Base-by-base conservation (phyloP, 2,797 vertebrate genomes). In the Coregonus ussuriensis region DNA sequence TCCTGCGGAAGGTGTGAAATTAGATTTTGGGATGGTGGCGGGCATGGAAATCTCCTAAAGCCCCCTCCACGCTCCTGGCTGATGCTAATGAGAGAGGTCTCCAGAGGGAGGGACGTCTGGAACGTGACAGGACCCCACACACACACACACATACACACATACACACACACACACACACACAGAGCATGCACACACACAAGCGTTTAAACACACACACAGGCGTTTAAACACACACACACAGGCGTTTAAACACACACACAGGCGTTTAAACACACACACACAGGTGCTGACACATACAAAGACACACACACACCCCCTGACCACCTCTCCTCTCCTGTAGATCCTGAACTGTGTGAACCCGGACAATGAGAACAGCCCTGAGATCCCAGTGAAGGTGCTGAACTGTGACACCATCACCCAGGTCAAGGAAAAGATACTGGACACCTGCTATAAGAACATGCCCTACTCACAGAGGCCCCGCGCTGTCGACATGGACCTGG, bases 381-480 rank as follows among this genome's bases (percentile, higher is more conserved):
- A 99, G 94, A 98, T 98, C 86, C 97, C 98, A 0, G 98, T 99
- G 63, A 99, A 99, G 90, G 97, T 97, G 89, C 89, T 99, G 59
- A 99, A 99, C 94, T 99, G 98, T 0, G 98, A 99, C 90, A 99
- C 98, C 79, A 96, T 99, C 94, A 99, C 97, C 0, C 98, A 99
- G 74, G 97, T 98, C 87, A 99, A 99, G 90, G 98, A 99, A 92
- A 99, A 99, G 93, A 99, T 99, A 78, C 94, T 99, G 0, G 98
- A 99, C 0, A 97, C 98, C 0, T 94, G 98, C 3, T 99, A 99
- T 87, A 99, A 99, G 91, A 99, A 99, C 0, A 98, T 98, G 84
- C 97, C 98, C 0, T 99, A 98, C 31, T 99, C 98, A 33, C 97
- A 98, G 87, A 91, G 98, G 72, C 98, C 98, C 0, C 92, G 97